These are phyloP conservation scores for Drosophila anomalipes DNA, from an alignment of 2,888 invertebrate species.

Conservation along the genomic window DNA sequence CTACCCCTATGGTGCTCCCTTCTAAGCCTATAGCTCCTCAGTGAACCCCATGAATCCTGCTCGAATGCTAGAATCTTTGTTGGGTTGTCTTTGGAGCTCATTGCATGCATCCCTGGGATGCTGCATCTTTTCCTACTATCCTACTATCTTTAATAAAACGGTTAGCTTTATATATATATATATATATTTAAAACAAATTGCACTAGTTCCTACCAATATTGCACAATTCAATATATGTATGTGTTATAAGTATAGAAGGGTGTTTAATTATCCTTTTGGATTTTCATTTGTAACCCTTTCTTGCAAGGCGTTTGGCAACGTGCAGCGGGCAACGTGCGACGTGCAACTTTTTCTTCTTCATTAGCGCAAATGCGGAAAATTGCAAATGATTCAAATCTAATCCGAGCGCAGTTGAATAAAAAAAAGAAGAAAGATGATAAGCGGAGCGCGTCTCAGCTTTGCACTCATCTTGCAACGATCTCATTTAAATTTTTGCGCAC, in stretches of 20 bases:
- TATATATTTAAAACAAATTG: neutral
- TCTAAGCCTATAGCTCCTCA: no score
- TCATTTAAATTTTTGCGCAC: slow-evolving; percentile 74
- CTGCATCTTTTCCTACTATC: no score
- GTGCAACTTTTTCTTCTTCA: slow-evolving; percentile 38
- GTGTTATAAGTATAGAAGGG: neutral
- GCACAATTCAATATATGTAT: neutral
- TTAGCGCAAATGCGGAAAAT: slow-evolving; percentile 77
- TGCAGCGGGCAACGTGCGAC: neutral
- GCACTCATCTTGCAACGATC: slow-evolving; percentile 35
- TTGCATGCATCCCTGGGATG: no score
- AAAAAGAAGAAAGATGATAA: neutral
- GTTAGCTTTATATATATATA: neutral
- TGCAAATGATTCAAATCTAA: slow-evolving; percentile 71
- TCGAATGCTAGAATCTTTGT: no score
- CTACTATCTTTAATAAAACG: neutral
- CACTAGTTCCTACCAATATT: neutral
- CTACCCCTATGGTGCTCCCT: no score
- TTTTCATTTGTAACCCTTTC: slow-evolving; percentile 13
- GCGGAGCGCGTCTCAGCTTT: slow-evolving; percentile 1
- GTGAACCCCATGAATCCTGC: no score
- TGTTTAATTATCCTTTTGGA: neutral
- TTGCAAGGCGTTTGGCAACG: slow-evolving; percentile 24
- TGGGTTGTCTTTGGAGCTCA: no score
- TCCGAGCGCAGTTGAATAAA: slow-evolving; percentile 27